Evolutionary conservation across 2,113 vertebrate species (phyloP).

Genomic region (Poecilia latipinna): DNA sequence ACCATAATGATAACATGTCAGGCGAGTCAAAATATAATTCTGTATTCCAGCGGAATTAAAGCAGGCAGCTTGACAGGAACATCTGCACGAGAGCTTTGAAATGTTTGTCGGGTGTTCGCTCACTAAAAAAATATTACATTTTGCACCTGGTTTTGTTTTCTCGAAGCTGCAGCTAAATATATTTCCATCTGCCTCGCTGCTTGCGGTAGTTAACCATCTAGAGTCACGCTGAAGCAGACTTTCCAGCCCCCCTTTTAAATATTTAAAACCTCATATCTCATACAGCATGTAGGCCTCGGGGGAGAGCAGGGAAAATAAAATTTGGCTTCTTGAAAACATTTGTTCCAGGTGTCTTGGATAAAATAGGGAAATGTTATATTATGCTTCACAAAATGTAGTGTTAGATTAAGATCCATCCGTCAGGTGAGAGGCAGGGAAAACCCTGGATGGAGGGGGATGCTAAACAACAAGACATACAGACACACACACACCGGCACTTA

Average conservation of each 20-base stretch:
- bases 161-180: neutral
- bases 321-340: constrained; percentile 12
- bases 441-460: too few species aligned
- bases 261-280: constrained; percentile 28
- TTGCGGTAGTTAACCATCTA: constrained; percentile 3
- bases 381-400: neutral
- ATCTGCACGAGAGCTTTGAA: constrained; percentile 8
- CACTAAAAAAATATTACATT: constrained; percentile 1
- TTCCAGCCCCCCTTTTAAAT: constrained; percentile 15
- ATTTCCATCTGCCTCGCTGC: neutral
- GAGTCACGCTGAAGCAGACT: neutral
- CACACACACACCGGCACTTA: too few species aligned
- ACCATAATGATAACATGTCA: constrained; percentile 23
- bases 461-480: too few species aligned
- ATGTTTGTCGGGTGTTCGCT: neutral
- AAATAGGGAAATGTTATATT: neutral
- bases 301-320: constrained; percentile 6
- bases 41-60: constrained; percentile 1
- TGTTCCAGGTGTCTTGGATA: neutral
- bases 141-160: constrained; percentile 5
- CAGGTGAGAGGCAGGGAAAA: too few species aligned
- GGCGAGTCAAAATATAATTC: constrained; percentile 21
- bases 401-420: neutral
- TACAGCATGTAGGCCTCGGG: neutral
- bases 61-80: neutral